phyloP scores from a whole-genome alignment of 2,113 vertebrate genomes.

The Lepisosteus oculatus region DNA sequence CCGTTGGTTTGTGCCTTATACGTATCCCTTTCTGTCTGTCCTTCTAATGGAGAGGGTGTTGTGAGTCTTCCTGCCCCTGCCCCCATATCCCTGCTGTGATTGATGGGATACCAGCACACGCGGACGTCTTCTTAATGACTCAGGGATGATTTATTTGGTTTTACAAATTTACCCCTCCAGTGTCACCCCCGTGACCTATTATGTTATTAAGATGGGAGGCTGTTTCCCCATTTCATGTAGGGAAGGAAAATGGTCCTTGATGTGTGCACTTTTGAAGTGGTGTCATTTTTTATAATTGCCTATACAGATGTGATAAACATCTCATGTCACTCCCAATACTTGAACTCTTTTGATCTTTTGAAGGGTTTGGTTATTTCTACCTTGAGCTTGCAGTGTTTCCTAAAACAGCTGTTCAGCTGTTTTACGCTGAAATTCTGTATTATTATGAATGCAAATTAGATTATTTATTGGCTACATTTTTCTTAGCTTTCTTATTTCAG shows the following conservation, averaged over 20 bases:
- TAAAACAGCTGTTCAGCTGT: too few species aligned
- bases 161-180: background rate
- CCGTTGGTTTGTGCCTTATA: background rate
- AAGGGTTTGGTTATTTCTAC: too few species aligned
- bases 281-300: too few species aligned
- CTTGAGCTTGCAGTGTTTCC: too few species aligned
- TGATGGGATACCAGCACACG: background rate
- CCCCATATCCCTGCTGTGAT: background rate
- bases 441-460: too few species aligned
- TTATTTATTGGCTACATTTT: too few species aligned
- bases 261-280: too few species aligned
- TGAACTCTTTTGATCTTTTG: too few species aligned
- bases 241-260: background rate
- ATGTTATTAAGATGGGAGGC: background rate
- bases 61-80: background rate
- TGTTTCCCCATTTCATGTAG: background rate
- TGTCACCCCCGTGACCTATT: background rate
- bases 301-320: too few species aligned
- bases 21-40: background rate
- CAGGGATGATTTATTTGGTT: conserved; percentile 8
- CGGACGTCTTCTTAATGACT: conserved; percentile 2
- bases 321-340: too few species aligned
- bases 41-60: background rate
- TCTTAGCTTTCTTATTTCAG: too few species aligned
- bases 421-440: too few species aligned